These are phyloP conservation scores for Epistrophe eligans DNA, from an alignment of 2,888 invertebrate species.

Conservation along the genomic window DNA sequence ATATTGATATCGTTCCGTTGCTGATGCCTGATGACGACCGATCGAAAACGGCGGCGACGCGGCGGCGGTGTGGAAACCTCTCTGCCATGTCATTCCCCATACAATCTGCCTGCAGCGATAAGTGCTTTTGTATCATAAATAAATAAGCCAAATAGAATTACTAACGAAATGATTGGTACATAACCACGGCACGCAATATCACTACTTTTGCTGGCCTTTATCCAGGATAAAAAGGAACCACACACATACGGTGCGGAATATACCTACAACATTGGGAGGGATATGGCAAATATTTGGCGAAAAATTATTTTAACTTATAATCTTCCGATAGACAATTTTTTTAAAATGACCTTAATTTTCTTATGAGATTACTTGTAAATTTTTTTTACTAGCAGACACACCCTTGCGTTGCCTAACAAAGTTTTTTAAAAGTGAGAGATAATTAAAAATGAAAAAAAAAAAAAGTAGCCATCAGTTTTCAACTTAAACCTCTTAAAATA, in stretches of 20 bases:
- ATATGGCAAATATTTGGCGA: not conserved
- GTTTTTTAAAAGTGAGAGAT: too few species aligned
- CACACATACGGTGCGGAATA: conserved; percentile 3
- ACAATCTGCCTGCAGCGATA: conserved; percentile 58
- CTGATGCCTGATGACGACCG: not conserved
- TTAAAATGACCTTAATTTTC: too few species aligned
- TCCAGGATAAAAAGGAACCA: conserved; percentile 35
- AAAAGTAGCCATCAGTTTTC: too few species aligned
- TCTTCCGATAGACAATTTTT: too few species aligned
- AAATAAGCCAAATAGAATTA: conserved; percentile 74
- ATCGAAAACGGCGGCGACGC: not conserved
- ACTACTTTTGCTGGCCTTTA: conserved; percentile 48
- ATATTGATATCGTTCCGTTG: not conserved
- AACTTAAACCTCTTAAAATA: too few species aligned
- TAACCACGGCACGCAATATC: conserved; percentile 48
- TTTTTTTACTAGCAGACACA: too few species aligned
- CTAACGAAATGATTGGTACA: conserved; percentile 63
- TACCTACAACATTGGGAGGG: not conserved
- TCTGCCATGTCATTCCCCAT: not conserved
- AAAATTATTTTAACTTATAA: too few species aligned
- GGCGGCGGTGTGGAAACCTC: not conserved
- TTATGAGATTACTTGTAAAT: too few species aligned
- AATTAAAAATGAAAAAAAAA: too few species aligned
- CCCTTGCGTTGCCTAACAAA: too few species aligned
- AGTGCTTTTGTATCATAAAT: conserved; percentile 74